Evolutionary conservation across 2,797 vertebrate species (phyloP), one percentile per base, ranked within the genome.

Genomic region (Sebastes minor): DNA sequence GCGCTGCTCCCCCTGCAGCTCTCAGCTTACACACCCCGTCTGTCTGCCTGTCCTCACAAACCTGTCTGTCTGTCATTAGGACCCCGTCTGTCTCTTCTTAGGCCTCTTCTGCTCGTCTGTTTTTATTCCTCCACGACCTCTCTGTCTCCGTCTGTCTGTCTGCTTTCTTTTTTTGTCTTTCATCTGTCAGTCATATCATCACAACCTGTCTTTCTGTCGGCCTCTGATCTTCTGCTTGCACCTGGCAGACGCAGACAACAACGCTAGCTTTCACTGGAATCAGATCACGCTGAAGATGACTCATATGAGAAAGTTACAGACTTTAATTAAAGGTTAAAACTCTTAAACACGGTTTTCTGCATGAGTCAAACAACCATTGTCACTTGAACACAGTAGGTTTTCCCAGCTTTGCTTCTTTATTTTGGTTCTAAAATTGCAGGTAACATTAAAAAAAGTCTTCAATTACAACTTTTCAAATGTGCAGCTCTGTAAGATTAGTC

Each of bases 21-120:
- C 91, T 93, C 93, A 65, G 72, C 78, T 93, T 92, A 91, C 92
- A 83, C 73, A 53, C 65, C 84, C 84, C 11, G 33, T 84, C 49
- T n/a, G 8, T 27, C 80, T 71, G 56, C 49, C 71, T 71, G 72
- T 81, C 82, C 76, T 67, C 71, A 30, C 57, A 57, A 63, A 64
- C 83, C 87, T 46, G 66, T 60, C 76, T 61, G 27, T 67, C 76
- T 64, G 62, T 56, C 49, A 8, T 53, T 32, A 52, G 5, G 38
- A 59, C 61, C 70, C 71, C 27, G n/a, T 70, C 77, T 64, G n/a
- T 27, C 71, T 64, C 23, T 27, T 20, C 22, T 7, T 7, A 12
- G 18, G 30, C 22, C 6, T 27, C 5, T 6, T 78, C 56, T 67
- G 27, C n/a, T 35, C 18, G 20, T 25, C 38, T 81, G 71, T 64